Evolutionary conservation across 30 jellyfish, hydroid and myxozoan species (phyloP).

Genomic region (Aurelia sp.): DNA sequence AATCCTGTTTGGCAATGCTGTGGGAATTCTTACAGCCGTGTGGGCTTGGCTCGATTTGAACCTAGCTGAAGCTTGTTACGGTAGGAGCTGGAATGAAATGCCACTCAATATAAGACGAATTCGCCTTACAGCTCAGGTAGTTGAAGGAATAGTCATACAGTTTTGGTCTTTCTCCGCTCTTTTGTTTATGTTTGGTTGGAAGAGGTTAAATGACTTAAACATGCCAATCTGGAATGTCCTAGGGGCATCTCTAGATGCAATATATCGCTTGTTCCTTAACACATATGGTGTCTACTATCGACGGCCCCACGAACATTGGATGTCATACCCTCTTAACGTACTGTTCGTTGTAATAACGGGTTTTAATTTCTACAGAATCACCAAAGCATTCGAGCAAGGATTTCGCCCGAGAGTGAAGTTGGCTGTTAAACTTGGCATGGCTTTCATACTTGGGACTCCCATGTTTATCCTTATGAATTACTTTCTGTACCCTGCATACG

Average conservation of each 20-base stretch:
- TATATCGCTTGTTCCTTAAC: constrained; percentile 44
- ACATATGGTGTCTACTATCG: constrained; percentile 37
- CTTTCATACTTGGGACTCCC: constrained; percentile 48
- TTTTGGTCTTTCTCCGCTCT: constrained; percentile 58
- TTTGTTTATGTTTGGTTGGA: constrained; percentile 44
- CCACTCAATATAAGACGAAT: constrained; percentile 27
- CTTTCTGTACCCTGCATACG: constrained; percentile 43
- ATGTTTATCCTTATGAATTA: constrained; percentile 62
- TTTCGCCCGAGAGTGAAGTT: constrained; percentile 8
- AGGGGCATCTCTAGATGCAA: constrained; percentile 59
- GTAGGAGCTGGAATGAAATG: constrained; percentile 44
- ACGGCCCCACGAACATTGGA: constrained; percentile 15
- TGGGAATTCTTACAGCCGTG: constrained; percentile 29
- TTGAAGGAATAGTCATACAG: constrained; percentile 65
- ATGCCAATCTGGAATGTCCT: constrained; percentile 60
- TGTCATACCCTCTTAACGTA: constrained; percentile 51
- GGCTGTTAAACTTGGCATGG: constrained; percentile 53
- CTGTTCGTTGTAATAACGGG: constrained; percentile 27
- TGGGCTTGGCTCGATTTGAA: constrained; percentile 53
- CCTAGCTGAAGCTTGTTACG: constrained; percentile 58
- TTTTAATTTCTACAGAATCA: constrained; percentile 53
- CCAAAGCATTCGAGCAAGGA: constrained; percentile 19
- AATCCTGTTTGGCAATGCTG: constrained; percentile 35
- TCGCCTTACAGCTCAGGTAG: constrained; percentile 65
- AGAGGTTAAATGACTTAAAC: constrained; percentile 4